Evolutionary conservation across 2,888 invertebrate species (phyloP).

Genomic region (Cacoxenus indagator): DNA sequence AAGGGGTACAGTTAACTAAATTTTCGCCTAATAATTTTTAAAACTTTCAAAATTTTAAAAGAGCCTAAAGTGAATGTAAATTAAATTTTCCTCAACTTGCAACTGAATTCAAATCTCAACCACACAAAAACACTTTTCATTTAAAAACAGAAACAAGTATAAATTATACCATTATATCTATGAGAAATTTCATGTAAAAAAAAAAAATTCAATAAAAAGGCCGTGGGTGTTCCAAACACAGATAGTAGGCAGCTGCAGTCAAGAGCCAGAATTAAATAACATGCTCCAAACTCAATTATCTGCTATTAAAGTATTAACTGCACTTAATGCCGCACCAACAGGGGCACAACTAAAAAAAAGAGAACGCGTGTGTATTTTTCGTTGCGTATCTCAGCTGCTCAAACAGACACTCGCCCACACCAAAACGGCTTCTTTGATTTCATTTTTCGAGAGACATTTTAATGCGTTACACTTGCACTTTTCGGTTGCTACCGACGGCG

Average conservation of each 20-base stretch:
- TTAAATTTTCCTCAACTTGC: too few species aligned
- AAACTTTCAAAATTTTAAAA: too few species aligned
- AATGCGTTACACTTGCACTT: constrained; percentile 11
- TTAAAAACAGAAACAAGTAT: not conserved
- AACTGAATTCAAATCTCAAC: too few species aligned
- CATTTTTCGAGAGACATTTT: not conserved
- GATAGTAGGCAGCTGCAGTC: constrained; percentile 33
- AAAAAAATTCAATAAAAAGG: not conserved
- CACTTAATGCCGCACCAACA: constrained; percentile 20
- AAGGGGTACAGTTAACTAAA: too few species aligned
- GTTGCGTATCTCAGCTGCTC: not conserved
- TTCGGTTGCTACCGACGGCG: not conserved
- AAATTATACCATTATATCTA: not conserved
- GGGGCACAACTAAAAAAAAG: not conserved
- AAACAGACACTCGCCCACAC: not conserved
- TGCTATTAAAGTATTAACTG: constrained; percentile 54
- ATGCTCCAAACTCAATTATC: constrained; percentile 38
- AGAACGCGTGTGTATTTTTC: not conserved
- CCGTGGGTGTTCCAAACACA: constrained; percentile 39
- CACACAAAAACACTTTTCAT: too few species aligned
- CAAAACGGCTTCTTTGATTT: not conserved
- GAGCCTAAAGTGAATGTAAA: too few species aligned
- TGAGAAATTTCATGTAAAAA: not conserved
- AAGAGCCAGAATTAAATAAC: constrained; percentile 28
- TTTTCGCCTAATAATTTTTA: too few species aligned